phyloP scores from a whole-genome alignment of 1,140 invertebrate genomes.

The Eueides isabella region DNA sequence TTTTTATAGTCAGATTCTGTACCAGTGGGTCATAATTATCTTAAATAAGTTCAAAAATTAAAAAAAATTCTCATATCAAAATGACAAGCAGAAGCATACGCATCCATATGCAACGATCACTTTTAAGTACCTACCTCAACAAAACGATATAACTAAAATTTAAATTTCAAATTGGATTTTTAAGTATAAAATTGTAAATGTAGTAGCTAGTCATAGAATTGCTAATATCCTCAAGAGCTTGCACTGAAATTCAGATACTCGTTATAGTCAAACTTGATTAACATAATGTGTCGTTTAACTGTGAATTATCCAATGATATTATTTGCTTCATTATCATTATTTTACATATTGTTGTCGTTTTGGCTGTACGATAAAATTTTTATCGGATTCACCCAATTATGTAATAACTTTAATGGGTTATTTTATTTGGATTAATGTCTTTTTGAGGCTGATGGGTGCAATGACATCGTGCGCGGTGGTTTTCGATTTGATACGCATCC shows the following conservation, averaged over 20 bases:
- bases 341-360: constrained; percentile 9
- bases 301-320: constrained; percentile 12
- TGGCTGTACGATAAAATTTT: not conserved
- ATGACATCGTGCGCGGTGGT: not conserved
- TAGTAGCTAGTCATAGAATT: constrained; percentile 26
- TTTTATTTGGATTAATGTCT: not conserved
- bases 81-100: not conserved
- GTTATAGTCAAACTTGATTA: constrained; percentile 25
- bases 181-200: constrained; percentile 30
- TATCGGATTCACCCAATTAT: not conserved
- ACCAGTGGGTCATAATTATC: too few species aligned
- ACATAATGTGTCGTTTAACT: constrained; percentile 22
- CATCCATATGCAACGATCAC: not conserved
- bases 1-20: too few species aligned
- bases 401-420: constrained; percentile 1
- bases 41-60: too few species aligned
- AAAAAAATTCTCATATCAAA: too few species aligned
- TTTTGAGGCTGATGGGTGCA: not conserved
- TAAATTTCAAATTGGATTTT: constrained; percentile 10
- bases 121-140: not conserved
- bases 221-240: constrained; percentile 29
- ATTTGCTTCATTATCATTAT: constrained; percentile 12
- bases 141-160: constrained; percentile 9
- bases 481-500: too few species aligned
- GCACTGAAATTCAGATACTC: constrained; percentile 24